Base-by-base conservation (phyloP, 1,140 invertebrate genomes). In the Drosophila lacteicornis region DNA sequence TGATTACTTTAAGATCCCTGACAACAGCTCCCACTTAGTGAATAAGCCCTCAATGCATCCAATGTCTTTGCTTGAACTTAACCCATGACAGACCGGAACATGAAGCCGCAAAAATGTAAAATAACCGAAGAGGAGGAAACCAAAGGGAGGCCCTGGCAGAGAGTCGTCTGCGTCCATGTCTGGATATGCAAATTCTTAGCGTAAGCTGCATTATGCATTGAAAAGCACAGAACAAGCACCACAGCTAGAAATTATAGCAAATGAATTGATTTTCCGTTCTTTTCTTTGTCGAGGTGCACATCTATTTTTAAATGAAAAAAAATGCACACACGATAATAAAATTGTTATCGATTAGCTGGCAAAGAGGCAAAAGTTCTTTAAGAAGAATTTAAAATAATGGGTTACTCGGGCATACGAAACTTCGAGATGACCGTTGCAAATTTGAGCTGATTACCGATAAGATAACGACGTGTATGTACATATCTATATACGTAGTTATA, bases 121-220 rank as follows among this genome's bases (percentile, higher is more conserved):
- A 60, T 40, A 67, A 40, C 30, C 67, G 1, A 49, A 27, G 42
- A 33, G 30, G 22, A 46, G 47, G 33, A 66, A 53, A 51, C 43
- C 53, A 56, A 36, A 42, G 58, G 58, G 56, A 70, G 46, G 45
- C 53, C 47, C 27, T 43, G 61, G 49, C 75, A 61, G 50, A 53
- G 25, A 30, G 17, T 9, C 25, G 74, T 75, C 70, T 63, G 42
- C 38, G 42, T n/a, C 60, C 46, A 40, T 49, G 75, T 77, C 75
- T 78, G 75, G 75, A 78, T 78, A 78, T 78, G 80, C 63, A 82
- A 85, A 85, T 87, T 69, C 61, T 69, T n/a, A 36, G 55, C 42
- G 63, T 73, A 70, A 90, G 77, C 80, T 80, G 70, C 58, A 49
- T 87, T 87, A 83, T 88, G 63, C 73, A 68, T 66, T 45, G 33